Conservation (phyloP, 2,113 vertebrate genomes). For the Pituophis catenifer region DNA sequence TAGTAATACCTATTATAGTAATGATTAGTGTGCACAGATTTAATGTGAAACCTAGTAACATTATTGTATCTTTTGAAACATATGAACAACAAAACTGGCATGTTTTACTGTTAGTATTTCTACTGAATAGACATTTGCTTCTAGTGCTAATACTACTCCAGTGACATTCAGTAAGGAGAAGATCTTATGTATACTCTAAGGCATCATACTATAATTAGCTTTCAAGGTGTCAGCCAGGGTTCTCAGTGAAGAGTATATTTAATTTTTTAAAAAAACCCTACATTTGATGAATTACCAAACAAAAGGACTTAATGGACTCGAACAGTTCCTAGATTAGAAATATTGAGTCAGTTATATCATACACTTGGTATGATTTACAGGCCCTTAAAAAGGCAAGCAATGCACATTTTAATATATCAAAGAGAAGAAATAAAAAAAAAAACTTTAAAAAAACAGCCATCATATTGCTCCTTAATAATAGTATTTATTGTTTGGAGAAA, state of each 20-base stretch:
- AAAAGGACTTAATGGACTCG: background rate
- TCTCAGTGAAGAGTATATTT: background rate
- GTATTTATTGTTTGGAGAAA: background rate
- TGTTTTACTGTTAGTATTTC: background rate
- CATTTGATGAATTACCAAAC: background rate
- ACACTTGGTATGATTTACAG: background rate
- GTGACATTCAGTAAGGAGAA: background rate
- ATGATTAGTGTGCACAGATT: background rate
- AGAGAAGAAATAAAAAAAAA: background rate
- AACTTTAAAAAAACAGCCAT: background rate
- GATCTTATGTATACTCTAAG: background rate
- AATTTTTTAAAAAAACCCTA: background rate
- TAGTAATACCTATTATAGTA: background rate
- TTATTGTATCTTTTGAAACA: background rate
- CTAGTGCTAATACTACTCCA: background rate
- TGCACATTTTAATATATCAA: background rate
- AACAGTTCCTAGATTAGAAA: background rate
- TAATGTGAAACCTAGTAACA: background rate
- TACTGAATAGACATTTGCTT: background rate
- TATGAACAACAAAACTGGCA: background rate
- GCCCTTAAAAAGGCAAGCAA: background rate
- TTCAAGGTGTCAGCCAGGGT: background rate
- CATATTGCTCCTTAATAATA: background rate
- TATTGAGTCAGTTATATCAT: background rate
- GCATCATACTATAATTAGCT: background rate